Evolutionary conservation across 2,113 vertebrate species (phyloP).

Genomic region (Sinocyclocheilus grahami): DNA sequence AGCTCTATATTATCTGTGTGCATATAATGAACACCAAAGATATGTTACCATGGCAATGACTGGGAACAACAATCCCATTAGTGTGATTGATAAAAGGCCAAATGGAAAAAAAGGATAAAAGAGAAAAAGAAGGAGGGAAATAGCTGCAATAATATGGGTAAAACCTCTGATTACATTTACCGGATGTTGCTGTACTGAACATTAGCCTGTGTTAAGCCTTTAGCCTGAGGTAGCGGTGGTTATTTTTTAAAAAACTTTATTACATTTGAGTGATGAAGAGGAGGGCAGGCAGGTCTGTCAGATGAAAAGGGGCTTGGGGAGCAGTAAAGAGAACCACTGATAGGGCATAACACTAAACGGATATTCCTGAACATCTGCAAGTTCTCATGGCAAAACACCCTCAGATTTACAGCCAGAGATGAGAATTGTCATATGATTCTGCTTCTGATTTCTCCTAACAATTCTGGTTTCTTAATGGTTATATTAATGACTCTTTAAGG

Average conservation of each 20-base stretch:
- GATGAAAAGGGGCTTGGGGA: constrained; percentile 24
- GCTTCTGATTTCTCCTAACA: neutral
- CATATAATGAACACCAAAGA: constrained; percentile 41
- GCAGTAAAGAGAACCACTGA: constrained; percentile 14
- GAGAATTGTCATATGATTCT: neutral
- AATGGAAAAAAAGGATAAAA: neutral
- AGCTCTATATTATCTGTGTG: neutral
- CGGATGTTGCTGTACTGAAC: constrained; percentile 19
- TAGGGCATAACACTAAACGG: neutral
- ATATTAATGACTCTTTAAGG: neutral
- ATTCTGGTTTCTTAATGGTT: neutral
- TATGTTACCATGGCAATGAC: constrained; percentile 47
- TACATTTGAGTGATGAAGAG: constrained; percentile 42
- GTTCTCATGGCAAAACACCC: neutral
- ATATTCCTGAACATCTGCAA: neutral
- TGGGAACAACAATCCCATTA: constrained; percentile 37
- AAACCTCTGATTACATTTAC: constrained; percentile 29
- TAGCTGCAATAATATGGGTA: constrained; percentile 29
- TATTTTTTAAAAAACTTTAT: constrained; percentile 30
- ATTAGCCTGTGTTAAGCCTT: constrained; percentile 25
- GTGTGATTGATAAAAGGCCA: constrained; percentile 33
- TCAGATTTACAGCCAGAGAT: neutral
- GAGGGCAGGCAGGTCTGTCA: constrained; percentile 1
- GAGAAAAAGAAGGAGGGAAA: neutral
- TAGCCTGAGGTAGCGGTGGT: constrained; percentile 17